These are phyloP conservation scores for Myotis daubentonii DNA, from an alignment of 2,797 vertebrate genomes.

Conservation along the genomic window DNA sequence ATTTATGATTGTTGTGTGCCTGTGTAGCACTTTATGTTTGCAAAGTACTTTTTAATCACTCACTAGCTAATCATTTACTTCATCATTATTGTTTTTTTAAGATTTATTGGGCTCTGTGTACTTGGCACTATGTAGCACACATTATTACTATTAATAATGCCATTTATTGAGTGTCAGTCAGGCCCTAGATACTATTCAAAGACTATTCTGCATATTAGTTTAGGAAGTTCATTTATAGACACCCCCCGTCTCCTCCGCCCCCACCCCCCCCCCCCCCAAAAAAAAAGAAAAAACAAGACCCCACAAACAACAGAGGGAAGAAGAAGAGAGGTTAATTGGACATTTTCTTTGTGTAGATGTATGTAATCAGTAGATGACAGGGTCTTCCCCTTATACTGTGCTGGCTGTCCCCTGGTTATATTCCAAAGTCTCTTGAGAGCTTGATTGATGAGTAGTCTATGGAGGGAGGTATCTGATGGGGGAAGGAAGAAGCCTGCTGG, in stretches of 20 bases:
- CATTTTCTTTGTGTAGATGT: slow-evolving; percentile 36
- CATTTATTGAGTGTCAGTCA: slow-evolving; percentile 52
- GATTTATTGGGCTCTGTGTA: slow-evolving; percentile 57
- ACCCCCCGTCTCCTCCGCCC: too few relatives aligned
- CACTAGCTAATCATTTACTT: slow-evolving; percentile 68
- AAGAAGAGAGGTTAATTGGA: background rate
- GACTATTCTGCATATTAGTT: slow-evolving; percentile 25
- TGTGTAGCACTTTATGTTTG: slow-evolving; percentile 52
- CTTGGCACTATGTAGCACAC: slow-evolving; percentile 40
- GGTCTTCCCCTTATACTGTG: background rate
- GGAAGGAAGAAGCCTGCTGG: slow-evolving; percentile 54
- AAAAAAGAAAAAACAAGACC: background rate
- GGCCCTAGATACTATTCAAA: slow-evolving; percentile 35
- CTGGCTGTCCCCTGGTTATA: background rate
- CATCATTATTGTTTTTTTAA: slow-evolving; percentile 71
- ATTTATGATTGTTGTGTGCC: slow-evolving; percentile 47
- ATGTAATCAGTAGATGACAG: background rate
- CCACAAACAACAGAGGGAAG: too few relatives aligned
- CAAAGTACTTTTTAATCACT: slow-evolving; percentile 53
- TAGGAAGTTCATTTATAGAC: slow-evolving; percentile 40
- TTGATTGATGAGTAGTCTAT: slow-evolving; percentile 45
- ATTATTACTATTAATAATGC: slow-evolving; percentile 58
- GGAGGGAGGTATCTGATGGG: background rate
- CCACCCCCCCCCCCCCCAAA: rapidly evolving
- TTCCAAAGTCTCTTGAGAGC: slow-evolving; percentile 23